These are phyloP conservation scores for Dicranocentrus wangi DNA, from an alignment of 2,888 invertebrate genomes.

Conservation along the genomic window DNA sequence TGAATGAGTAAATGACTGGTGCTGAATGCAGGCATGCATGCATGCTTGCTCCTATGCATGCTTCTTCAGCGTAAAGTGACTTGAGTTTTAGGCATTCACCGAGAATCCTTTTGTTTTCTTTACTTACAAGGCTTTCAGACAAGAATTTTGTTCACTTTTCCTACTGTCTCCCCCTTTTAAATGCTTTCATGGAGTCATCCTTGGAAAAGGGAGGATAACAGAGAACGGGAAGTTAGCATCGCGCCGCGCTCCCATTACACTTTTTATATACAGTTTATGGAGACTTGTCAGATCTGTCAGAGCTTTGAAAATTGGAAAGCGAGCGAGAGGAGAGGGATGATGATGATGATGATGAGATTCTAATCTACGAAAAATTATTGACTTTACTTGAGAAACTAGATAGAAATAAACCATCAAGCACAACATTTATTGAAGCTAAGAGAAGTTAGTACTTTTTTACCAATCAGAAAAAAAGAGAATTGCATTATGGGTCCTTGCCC, in stretches of 20 bases:
- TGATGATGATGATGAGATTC: conserved; percentile 59
- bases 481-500: too few species aligned
- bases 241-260: conserved; percentile 29
- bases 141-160: conserved; percentile 38
- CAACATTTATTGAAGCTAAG: not conserved
- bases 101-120: conserved; percentile 62
- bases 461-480: conserved; percentile 28
- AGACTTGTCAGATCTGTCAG: conserved; percentile 56
- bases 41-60: conserved; percentile 62
- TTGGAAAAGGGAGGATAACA: not conserved
- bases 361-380: conserved; percentile 62
- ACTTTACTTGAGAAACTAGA: conserved; percentile 21
- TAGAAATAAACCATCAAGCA: not conserved
- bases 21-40: conserved; percentile 64
- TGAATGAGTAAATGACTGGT: conserved; percentile 62
- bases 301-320: conserved; percentile 44
- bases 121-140: conserved; percentile 51
- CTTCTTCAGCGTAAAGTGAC: conserved; percentile 61
- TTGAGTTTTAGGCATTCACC: conserved; percentile 55
- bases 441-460: not conserved
- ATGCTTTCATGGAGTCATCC: conserved; percentile 38
- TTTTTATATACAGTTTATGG: conserved; percentile 22
- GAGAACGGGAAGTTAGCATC: conserved; percentile 54
- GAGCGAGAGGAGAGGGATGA: conserved; percentile 12
- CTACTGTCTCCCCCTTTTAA: conserved; percentile 43